Evolutionary conservation across 1,140 invertebrate species (phyloP), one percentile per base, ranked within the genome.

Genomic region (Achatina immaculata): DNA sequence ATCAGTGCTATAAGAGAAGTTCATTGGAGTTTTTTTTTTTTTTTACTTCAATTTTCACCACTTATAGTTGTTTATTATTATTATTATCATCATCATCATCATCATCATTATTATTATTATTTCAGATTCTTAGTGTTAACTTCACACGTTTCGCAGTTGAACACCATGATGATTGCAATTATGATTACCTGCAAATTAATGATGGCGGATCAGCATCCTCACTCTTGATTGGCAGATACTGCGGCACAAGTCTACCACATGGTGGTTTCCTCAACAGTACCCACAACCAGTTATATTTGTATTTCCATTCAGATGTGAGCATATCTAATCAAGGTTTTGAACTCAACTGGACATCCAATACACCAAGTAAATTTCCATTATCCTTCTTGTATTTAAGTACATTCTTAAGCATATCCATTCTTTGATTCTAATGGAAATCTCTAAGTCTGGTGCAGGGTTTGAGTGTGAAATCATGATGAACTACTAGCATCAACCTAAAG

Each of bases 151-250:
- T 95, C 83, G 89, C 79, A 65, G 14, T 88, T 36, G 89, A 91
- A 81, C 28, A 36, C 24, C 83, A 86, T 69, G 84, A 88, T 4
- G 92, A 92, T 76, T 87, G 87, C 83, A 83, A 83, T 0, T 81
- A 78, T 36, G 88, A 92, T 81, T 91, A 74, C 84, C 84, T 86
- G 55, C 86, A 89, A 77, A 88, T 90, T 65, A 94, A 94, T 80
- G 95, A 97, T 89, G 96, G 96, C 0, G 91, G 93, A 28, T 92
- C 93, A 81, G 87, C 90, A 0, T 91, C 92, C 69, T 91, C 94
- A 19, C 92, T 90, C 38, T 81, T 83, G 58, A 86, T 91, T 43
- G 97, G 96, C 0, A 89, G 89, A 31, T 98, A 94, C 91, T 99
- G 97, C 88, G 97, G 97, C 0, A 93, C 93, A 0, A 93, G 93